Evolutionary conservation across 2,113 vertebrate genomes (phyloP).

Genomic region (Cottus gobio): DNA sequence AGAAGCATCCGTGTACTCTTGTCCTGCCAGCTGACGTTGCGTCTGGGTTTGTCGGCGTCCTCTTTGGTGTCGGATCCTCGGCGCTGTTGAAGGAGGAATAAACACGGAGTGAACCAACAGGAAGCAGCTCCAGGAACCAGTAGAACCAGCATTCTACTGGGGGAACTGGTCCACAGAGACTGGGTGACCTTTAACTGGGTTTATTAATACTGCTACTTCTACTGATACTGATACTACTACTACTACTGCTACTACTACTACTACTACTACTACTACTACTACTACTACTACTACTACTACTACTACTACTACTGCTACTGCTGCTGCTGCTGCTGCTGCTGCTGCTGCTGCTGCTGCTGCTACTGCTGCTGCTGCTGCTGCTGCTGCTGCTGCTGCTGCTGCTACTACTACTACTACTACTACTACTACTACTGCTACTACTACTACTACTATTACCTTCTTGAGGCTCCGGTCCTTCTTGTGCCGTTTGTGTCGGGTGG

Average conservation of each 20-base stretch:
- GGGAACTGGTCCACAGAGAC: background rate
- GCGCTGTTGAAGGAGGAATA: constrained; percentile 62
- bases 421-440: too few relatives aligned
- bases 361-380: too few relatives aligned
- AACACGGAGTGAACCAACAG: background rate
- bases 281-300: too few relatives aligned
- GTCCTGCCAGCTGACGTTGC: constrained; percentile 90
- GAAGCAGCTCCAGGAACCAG: background rate
- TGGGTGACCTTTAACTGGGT: background rate
- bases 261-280: too few relatives aligned
- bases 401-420: too few relatives aligned
- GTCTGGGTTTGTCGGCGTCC: constrained; percentile 85
- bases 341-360: too few relatives aligned
- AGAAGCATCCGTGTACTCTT: constrained; percentile 79
- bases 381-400: too few relatives aligned
- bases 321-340: too few relatives aligned
- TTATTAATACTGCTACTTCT: too few relatives aligned
- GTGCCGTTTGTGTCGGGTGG: constrained; percentile 90
- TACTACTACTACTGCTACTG: too few relatives aligned
- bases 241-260: too few relatives aligned
- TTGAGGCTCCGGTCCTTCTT: constrained; percentile 91
- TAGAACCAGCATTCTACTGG: background rate
- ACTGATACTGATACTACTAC: too few relatives aligned
- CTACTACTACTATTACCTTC: constrained; percentile 79
- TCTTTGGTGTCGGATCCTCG: constrained; percentile 86